These are phyloP conservation scores for Palythoa grandiflora DNA, from an alignment of 92 coral and sea anemone species.

Conservation along the genomic window DNA sequence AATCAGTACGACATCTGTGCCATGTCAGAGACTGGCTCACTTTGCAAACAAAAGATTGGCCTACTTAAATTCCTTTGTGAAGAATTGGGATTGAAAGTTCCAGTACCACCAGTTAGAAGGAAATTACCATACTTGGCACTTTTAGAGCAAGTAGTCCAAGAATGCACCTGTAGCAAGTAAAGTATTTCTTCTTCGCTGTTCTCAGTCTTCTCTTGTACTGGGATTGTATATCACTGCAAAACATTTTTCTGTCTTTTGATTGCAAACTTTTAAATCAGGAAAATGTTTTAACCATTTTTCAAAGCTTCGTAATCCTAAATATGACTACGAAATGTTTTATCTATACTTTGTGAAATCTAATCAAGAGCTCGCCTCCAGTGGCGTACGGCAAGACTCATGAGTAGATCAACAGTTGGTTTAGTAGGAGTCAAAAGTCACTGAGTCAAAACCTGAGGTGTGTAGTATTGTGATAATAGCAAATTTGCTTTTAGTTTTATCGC, in stretches of 20 bases:
- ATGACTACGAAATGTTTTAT: too few relatives aligned
- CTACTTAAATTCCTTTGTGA: neutral
- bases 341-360: too few relatives aligned
- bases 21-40: constrained; percentile 15
- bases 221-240: neutral
- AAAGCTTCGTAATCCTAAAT: constrained; percentile 7
- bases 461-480: too few relatives aligned
- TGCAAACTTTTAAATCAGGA: constrained; percentile 13
- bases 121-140: neutral
- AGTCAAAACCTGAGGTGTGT: too few relatives aligned
- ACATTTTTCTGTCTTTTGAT: neutral
- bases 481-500: too few relatives aligned
- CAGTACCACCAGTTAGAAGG: constrained; percentile 8
- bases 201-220: neutral
- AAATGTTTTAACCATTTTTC: constrained; percentile 7
- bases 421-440: too few relatives aligned
- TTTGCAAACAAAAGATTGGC: neutral
- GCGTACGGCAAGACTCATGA: too few relatives aligned
- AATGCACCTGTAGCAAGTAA: constrained; percentile 15
- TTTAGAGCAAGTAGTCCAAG: neutral
- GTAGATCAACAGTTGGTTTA: too few relatives aligned
- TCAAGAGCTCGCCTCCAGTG: too few relatives aligned
- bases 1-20: constrained; percentile 47
- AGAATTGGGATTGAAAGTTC: constrained; percentile 11
- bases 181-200: neutral